phyloP scores from a whole-genome alignment of 37 sponge, comb jelly and placozoan species.

The Agelas oroides region DNA sequence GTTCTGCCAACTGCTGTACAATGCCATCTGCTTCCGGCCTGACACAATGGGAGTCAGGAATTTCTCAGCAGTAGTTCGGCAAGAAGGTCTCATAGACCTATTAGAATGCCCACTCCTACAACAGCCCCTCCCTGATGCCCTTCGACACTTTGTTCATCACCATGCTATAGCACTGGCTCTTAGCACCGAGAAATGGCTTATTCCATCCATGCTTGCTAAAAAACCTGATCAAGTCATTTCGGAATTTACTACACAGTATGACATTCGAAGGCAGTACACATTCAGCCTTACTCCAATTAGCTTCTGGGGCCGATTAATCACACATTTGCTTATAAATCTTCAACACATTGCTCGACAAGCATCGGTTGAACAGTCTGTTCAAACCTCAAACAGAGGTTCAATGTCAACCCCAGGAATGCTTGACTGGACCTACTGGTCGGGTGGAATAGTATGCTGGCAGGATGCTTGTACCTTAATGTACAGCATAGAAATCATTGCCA shows the following conservation, averaged over 20 bases:
- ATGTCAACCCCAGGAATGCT: neutral
- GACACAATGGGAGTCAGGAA: slow-evolving; percentile 2
- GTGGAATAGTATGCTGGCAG: slow-evolving; percentile 52
- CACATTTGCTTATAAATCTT: slow-evolving; percentile 63
- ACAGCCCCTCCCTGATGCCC: slow-evolving; percentile 23
- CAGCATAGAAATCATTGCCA: slow-evolving; percentile 42
- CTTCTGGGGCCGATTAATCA: slow-evolving; percentile 59
- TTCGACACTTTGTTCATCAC: slow-evolving; percentile 26
- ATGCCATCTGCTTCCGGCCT: neutral
- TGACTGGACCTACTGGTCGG: slow-evolving; percentile 66
- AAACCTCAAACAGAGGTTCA: neutral
- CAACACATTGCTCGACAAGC: slow-evolving; percentile 7
- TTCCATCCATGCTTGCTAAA: slow-evolving; percentile 35
- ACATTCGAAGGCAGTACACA: slow-evolving; percentile 45
- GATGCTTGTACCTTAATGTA: slow-evolving; percentile 39
- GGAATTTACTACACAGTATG: slow-evolving; percentile 22
- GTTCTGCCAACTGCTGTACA: slow-evolving; percentile 33
- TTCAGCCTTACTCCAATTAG: slow-evolving; percentile 33
- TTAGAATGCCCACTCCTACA: slow-evolving; percentile 8
- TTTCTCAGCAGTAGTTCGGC: slow-evolving; percentile 23
- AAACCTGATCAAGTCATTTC: neutral
- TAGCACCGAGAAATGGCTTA: slow-evolving; percentile 44
- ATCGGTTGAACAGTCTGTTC: neutral
- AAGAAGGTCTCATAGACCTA: slow-evolving; percentile 51
- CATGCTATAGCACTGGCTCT: slow-evolving; percentile 41